Evolutionary conservation across 2,797 vertebrate genomes (phyloP), one percentile per base, ranked within the genome.

Genomic region (Chaunax sp.): DNA sequence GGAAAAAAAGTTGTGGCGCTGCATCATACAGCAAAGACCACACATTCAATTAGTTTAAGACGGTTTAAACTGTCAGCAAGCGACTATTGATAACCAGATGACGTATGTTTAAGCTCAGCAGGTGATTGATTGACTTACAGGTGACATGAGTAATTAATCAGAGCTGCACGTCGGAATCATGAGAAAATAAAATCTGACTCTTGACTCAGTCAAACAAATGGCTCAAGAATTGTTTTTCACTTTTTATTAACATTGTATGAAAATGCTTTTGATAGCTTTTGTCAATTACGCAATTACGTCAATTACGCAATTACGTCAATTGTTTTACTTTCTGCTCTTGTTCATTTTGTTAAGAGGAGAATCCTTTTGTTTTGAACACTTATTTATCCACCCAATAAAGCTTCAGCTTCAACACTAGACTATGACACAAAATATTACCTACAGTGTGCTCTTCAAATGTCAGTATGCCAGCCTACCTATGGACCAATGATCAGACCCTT

Each of bases 391-490:
- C n/a, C n/a, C n/a, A n/a, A n/a, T n/a, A n/a, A n/a, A n/a, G n/a
- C n/a, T n/a, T n/a, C n/a, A n/a, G n/a, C 73, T 77, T 65, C 60
- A 73, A 67, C 44, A 19, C 46, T 52, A n/a, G 2, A 19, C 52
- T 68, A 74, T 61, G 81, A 67, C 45, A 78, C 55, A 64, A 82
- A 72, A 80, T 72, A 75, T 66, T 61, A 78, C 80, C 85, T 64
- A 78, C 73, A 77, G 81, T 79, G 67, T 26, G 51, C 72, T 61
- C 64, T 65, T 67, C 59, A 50, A 81, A n/a, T n/a, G n/a, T n/a
- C n/a, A n/a, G n/a, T n/a, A n/a, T n/a, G n/a, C n/a, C n/a, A n/a
- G n/a, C n/a, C n/a, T n/a, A 67, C 52, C 15, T 41, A 46, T 20
- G 23, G 68, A 77, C 55, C 77, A 77, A 83, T 55, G 72, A 83